Evolutionary conservation across 2,888 invertebrate genomes (phyloP).

Genomic region (Pandemis heparana): DNA sequence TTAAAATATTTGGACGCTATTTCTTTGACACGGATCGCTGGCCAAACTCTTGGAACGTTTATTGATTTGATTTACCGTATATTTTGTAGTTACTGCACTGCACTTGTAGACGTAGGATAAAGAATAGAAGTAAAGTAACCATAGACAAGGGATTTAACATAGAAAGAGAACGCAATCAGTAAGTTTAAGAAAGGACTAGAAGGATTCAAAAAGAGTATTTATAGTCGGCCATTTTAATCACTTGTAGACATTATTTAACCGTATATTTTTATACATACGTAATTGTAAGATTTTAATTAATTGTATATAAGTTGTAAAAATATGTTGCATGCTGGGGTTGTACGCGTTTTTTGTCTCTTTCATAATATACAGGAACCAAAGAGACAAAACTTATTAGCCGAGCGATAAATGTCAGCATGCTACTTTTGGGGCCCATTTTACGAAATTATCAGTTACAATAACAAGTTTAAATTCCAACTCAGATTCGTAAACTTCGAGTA

Average conservation of each 20-base stretch:
- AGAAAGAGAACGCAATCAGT: slow-evolving; percentile 29
- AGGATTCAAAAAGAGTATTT: slow-evolving; percentile 10
- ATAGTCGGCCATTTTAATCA: slow-evolving; percentile 14
- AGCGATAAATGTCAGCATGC: neutral
- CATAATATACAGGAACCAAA: neutral
- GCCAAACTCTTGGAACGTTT: neutral
- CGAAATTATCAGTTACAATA: neutral
- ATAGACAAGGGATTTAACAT: slow-evolving; percentile 41
- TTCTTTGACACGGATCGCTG: neutral
- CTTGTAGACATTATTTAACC: slow-evolving; percentile 11
- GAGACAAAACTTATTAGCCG: neutral
- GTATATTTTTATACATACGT: slow-evolving; percentile 21
- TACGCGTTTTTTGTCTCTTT: neutral
- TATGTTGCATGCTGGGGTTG: neutral
- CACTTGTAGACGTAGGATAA: slow-evolving; percentile 41
- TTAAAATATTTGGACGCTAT: neutral
- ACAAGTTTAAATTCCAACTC: neutral
- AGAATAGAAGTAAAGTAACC: slow-evolving; percentile 23
- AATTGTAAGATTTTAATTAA: slow-evolving; percentile 16
- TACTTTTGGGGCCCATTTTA: neutral
- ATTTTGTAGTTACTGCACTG: slow-evolving; percentile 14
- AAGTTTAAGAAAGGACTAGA: slow-evolving; percentile 24
- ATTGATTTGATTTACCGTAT: neutral
- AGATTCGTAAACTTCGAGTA: neutral
- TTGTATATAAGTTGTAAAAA: neutral